A percentile compares a stretch with the other conserved stretches of the same genome.
phyloP scores from a whole-genome alignment of 2,113 vertebrate genomes.

The Notarius quadriscutis region DNA sequence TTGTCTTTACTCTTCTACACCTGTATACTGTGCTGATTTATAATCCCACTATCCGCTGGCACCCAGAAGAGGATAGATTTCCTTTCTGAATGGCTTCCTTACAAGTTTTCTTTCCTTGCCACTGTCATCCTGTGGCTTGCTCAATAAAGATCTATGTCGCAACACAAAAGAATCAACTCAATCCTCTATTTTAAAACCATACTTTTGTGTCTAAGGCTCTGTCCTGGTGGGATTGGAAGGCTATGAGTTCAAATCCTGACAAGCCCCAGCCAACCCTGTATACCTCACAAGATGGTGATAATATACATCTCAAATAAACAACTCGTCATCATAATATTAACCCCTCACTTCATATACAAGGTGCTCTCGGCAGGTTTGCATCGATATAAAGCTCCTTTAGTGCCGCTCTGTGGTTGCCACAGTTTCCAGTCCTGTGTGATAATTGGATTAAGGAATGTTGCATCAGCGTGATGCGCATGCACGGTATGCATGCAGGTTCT shows the following conservation, averaged over 20 bases:
- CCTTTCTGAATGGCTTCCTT: neutral
- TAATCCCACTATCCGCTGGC: neutral
- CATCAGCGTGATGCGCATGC: slow-evolving; percentile 20
- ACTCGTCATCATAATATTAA: neutral
- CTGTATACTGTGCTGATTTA: neutral
- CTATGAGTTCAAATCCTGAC: neutral
- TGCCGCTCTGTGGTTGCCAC: slow-evolving; percentile 54
- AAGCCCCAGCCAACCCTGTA: neutral
- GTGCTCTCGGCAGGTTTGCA: slow-evolving; percentile 20
- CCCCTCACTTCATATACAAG: slow-evolving; percentile 16
- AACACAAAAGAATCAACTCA: neutral
- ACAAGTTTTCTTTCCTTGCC: neutral
- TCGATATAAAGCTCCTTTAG: slow-evolving; percentile 52
- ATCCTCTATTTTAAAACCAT: neutral
- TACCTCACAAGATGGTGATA: neutral
- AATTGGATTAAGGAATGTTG: slow-evolving; percentile 55
- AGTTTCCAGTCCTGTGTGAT: slow-evolving; percentile 52
- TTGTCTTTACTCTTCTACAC: neutral
- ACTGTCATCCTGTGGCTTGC: neutral
- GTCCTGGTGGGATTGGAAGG: neutral
- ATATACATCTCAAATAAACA: neutral
- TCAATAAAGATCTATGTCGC: neutral
- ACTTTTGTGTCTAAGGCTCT: neutral
- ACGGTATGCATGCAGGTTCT: neutral
- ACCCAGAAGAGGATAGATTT: neutral